These are phyloP conservation scores for Macrostomum cliftonense DNA, from an alignment of 2,888 invertebrate species.

Conservation along the genomic window DNA sequence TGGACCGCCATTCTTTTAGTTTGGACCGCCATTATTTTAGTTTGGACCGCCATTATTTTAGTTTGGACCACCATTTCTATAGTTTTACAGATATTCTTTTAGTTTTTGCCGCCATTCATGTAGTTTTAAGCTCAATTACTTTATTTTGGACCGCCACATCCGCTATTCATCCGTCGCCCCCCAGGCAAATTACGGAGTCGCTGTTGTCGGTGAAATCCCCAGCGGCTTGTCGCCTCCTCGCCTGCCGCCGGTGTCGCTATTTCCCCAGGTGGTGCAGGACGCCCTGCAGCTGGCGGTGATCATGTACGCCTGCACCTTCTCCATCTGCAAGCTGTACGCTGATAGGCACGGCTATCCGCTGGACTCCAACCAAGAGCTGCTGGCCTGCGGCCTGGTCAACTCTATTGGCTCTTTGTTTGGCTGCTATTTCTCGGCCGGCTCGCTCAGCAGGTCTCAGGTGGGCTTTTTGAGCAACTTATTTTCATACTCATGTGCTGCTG, in stretches of 20 bases:
- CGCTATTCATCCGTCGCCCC: too few species aligned
- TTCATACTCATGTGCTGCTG: too few species aligned
- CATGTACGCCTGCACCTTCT: slow-evolving; percentile 40
- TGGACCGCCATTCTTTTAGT: too few species aligned
- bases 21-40: too few species aligned
- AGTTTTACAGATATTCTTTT: too few species aligned
- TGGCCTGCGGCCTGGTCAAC: slow-evolving; percentile 38
- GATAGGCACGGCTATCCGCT: slow-evolving; percentile 40
- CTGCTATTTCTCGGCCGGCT: slow-evolving; percentile 23
- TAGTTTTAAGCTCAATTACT: too few species aligned
- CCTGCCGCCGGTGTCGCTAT: slow-evolving; percentile 35
- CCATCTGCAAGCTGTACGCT: slow-evolving; percentile 41
- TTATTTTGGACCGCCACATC: too few species aligned
- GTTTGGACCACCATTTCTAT: slow-evolving; percentile 30
- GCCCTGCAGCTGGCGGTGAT: slow-evolving; percentile 39
- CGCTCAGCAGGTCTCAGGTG: slow-evolving; percentile 12
- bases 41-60: too few species aligned
- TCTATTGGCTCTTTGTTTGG: slow-evolving; percentile 45
- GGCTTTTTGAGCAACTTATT: too few species aligned
- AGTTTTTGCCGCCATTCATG: too few species aligned
- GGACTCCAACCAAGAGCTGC: slow-evolving; percentile 39
- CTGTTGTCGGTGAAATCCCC: background rate
- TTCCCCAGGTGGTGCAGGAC: slow-evolving; percentile 47
- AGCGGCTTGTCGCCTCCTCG: slow-evolving; percentile 15
- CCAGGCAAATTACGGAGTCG: slow-evolving; percentile 58